Conservation (phyloP, 1,140 invertebrate species). For the Drosophila mojavensis region DNA sequence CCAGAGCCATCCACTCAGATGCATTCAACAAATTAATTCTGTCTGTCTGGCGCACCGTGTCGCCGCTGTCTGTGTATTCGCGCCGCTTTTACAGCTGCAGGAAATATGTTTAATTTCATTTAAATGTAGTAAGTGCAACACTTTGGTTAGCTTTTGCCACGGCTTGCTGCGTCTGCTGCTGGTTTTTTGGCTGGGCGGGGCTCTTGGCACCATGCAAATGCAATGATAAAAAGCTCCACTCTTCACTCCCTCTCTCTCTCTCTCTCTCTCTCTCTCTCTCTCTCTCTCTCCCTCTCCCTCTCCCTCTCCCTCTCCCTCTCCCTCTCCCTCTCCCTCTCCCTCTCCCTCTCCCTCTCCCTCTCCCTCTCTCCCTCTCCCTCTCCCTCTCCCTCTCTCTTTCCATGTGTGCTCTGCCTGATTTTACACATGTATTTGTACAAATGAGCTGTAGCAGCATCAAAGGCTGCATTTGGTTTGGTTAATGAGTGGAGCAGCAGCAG, state of each 20-base stretch:
- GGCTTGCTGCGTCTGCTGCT: slow-evolving; percentile 9
- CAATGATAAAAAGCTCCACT: neutral
- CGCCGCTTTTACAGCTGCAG: slow-evolving; percentile 66
- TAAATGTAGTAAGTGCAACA: slow-evolving; percentile 81
- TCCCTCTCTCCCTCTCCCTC: too few relatives aligned
- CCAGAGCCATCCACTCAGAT: slow-evolving; percentile 10
- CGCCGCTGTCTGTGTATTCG: slow-evolving; percentile 21
- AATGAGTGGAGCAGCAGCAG: slow-evolving; percentile 34
- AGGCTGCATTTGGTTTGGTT: slow-evolving; percentile 39
- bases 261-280: too few relatives aligned
- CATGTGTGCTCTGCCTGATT: slow-evolving; percentile 14
- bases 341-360: too few relatives aligned
- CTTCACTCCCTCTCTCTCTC: too few relatives aligned
- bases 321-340: too few relatives aligned
- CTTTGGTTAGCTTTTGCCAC: slow-evolving; percentile 68
- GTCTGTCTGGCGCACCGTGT: slow-evolving; percentile 18
- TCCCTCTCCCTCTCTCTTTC: too few relatives aligned
- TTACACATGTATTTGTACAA: slow-evolving; percentile 37
- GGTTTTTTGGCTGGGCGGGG: neutral
- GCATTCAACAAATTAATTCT: slow-evolving; percentile 81
- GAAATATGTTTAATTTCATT: slow-evolving; percentile 82
- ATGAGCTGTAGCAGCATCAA: slow-evolving; percentile 23
- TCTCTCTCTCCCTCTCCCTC: too few relatives aligned
- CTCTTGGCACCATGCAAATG: neutral
- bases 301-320: too few relatives aligned